Conservation (phyloP, 2,797 vertebrate genomes). For the Bovichtus variegatus region DNA sequence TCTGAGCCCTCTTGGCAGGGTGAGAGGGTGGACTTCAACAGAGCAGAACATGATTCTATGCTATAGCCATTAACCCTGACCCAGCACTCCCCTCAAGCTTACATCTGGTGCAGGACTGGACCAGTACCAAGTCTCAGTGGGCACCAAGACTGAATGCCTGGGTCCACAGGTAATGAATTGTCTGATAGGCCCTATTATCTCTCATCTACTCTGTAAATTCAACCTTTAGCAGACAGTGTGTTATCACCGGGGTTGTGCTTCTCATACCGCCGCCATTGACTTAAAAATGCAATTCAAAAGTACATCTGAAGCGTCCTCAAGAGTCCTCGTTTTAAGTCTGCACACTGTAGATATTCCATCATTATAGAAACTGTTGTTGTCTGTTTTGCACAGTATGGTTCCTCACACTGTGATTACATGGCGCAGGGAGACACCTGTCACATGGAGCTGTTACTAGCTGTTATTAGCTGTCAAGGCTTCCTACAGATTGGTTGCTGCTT, state of each 20-base stretch:
- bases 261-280: slow-evolving; percentile 49
- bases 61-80: slow-evolving; percentile 82
- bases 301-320: slow-evolving; percentile 49
- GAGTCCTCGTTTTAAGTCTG: slow-evolving; percentile 59
- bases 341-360: slow-evolving; percentile 68
- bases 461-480: slow-evolving; percentile 70
- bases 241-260: slow-evolving; percentile 46
- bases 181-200: slow-evolving; percentile 64
- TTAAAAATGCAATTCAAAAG: slow-evolving; percentile 60
- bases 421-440: slow-evolving; percentile 72
- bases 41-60: slow-evolving; percentile 77
- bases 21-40: slow-evolving; percentile 73
- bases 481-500: slow-evolving; percentile 70
- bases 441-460: slow-evolving; percentile 67
- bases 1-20: slow-evolving; percentile 69
- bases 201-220: slow-evolving; percentile 49
- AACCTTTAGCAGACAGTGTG: slow-evolving; percentile 58
- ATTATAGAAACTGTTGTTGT: slow-evolving; percentile 76
- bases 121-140: slow-evolving; percentile 81
- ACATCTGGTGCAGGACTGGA: slow-evolving; percentile 82
- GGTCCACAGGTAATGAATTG: slow-evolving; percentile 73
- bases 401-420: slow-evolving; percentile 74
- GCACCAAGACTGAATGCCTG: slow-evolving; percentile 72
- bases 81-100: slow-evolving; percentile 68
- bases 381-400: slow-evolving; percentile 73